Evolutionary conservation across 2,797 vertebrate genomes (phyloP).

Genomic region (Acanthopagrus latus): DNA sequence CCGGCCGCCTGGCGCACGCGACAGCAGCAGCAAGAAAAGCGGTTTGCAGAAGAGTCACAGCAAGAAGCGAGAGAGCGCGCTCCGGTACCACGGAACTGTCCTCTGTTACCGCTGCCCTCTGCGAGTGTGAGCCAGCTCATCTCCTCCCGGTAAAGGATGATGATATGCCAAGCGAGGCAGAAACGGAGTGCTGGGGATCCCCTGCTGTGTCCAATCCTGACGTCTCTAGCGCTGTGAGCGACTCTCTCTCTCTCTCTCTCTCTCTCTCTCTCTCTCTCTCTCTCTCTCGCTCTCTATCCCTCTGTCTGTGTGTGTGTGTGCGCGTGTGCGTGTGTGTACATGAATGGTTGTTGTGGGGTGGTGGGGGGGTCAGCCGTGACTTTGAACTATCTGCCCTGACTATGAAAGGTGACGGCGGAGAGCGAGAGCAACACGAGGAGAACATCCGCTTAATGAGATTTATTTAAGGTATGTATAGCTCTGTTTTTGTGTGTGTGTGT

Average conservation of each 20-base stretch:
- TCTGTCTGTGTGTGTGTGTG: conserved; percentile 18
- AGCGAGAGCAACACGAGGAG: conserved; percentile 1
- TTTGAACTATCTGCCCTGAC: conserved; percentile 51
- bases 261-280: background rate
- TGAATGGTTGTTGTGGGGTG: conserved; percentile 1
- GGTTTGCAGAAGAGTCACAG: background rate
- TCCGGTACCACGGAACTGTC: conserved; percentile 40
- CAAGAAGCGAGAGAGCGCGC: conserved; percentile 10
- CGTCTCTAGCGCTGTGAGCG: conserved; percentile 50
- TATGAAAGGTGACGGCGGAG: conserved; percentile 49
- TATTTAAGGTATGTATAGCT: background rate
- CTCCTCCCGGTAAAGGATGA: conserved; percentile 71
- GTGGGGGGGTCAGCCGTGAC: conserved; percentile 51
- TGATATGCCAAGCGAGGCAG: conserved; percentile 75
- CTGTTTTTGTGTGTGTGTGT: too few species aligned
- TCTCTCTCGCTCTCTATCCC: background rate
- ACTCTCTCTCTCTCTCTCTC: background rate
- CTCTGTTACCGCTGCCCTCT: conserved; percentile 56
- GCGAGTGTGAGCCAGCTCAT: conserved; percentile 67
- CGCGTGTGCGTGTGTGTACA: background rate
- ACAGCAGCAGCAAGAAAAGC: background rate
- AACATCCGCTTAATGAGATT: conserved; percentile 29
- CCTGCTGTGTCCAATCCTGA: conserved; percentile 82
- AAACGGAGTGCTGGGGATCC: conserved; percentile 75
- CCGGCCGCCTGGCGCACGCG: conserved; percentile 30